Evolutionary conservation across 2,797 vertebrate species (phyloP), one percentile per base, ranked within the genome.

Genomic region (Tenualosa thibaudeaui): DNA sequence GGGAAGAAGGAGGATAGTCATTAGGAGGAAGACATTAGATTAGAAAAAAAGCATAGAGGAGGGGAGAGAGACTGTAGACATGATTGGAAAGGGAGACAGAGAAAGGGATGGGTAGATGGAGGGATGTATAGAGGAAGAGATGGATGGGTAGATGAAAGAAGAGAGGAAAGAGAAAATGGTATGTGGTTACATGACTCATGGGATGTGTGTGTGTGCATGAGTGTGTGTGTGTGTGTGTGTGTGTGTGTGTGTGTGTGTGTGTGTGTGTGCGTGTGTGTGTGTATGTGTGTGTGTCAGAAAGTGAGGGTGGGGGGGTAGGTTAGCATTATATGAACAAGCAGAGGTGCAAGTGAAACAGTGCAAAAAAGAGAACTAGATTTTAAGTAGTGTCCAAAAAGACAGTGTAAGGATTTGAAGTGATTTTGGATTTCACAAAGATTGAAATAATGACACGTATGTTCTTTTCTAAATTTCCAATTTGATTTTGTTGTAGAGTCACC

Each of bases 171-270:
- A 17, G 19, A 58, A 19, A 17, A 15, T 5, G 24, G 26, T 37
- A 43, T 40, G 15, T 17, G 37, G 37, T 68, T 68, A 37, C 26
- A 19, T 75, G 37, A 71, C 26, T 71, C 65, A 37, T 40, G 3
- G 50, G 78, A 83, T 8, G 58, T 84, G 19, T 31, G 56, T 54
- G 50, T 85, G 43, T 83, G 60, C 84, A 40, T 81, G 84, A 60
- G 46, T 24, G 46, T 53, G 62, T 26, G 65, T 53, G 49, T 15
- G 65, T 75, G 65, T 31, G 31, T 40, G 81, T 54, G 51, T 84
- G 31, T 40, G 81, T 54, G 51, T 84, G 46, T 53, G 62, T 26
- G 65, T 53, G 49, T 15, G 65, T 75, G 65, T 8, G 58, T 84
- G 19, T 31, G 56, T 54, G 50, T 85, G 43, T 83, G 60, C 84